Evolutionary conservation across 2,113 vertebrate genomes (phyloP).

Genomic region (Bolborhynchus lineola): DNA sequence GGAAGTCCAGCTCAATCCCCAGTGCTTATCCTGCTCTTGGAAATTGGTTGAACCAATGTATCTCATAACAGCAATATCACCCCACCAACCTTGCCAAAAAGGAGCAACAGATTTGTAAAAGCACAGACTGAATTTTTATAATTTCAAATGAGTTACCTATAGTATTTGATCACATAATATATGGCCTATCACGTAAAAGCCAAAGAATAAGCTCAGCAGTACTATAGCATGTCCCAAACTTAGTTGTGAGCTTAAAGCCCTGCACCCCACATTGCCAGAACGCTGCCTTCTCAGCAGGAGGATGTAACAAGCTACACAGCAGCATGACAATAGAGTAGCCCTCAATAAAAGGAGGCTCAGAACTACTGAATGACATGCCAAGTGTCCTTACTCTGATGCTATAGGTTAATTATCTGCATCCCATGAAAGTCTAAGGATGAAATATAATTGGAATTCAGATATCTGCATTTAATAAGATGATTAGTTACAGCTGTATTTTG

Average conservation of each 20-base stretch:
- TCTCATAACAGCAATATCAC: not conserved
- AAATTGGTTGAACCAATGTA: not conserved
- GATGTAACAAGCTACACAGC: not conserved
- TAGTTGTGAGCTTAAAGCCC: not conserved
- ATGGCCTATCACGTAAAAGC: not conserved
- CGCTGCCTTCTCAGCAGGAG: not conserved
- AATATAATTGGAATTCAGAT: constrained; percentile 17
- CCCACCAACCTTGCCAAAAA: not conserved
- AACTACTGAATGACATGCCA: not conserved
- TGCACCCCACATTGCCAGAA: not conserved
- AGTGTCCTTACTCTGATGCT: not conserved
- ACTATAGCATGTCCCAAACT: not conserved
- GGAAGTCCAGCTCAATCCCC: not conserved
- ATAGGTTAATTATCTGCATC: constrained; percentile 4
- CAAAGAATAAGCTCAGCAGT: not conserved
- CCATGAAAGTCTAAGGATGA: not conserved
- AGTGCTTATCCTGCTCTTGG: not conserved
- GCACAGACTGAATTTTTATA: not conserved
- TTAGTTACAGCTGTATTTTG: constrained; percentile 25
- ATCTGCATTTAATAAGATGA: constrained; percentile 20
- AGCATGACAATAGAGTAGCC: not conserved
- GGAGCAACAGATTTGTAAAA: not conserved
- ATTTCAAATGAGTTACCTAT: not conserved
- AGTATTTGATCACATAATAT: not conserved
- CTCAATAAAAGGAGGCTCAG: not conserved